Base-by-base conservation (phyloP, 2,888 invertebrate genomes). In the Dryomyza anilis region DNA sequence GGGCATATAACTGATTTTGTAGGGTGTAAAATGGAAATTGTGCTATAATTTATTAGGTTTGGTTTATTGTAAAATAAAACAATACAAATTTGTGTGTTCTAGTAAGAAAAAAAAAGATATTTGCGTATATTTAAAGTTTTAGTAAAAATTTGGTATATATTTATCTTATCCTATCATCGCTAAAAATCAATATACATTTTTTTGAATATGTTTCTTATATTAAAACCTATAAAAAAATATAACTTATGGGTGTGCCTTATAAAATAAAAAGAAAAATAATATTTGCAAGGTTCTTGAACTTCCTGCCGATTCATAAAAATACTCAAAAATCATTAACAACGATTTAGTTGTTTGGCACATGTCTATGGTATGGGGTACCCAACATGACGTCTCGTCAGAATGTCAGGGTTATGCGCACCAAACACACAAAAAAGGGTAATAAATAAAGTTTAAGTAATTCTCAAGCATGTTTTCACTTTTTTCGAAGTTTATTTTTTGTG, bases 371-470 rank as follows among this genome's bases (percentile, higher is more conserved):
- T 16, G 19, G 2, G 19, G n/a, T n/a, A n/a, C n/a, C n/a, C n/a
- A n/a, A n/a, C n/a, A n/a, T n/a, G n/a, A n/a, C 43, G 16, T 43
- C 23, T 3, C 25, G 48, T 25, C 50, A 14, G 25, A 5, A 27
- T 50, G 50, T 50, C 50, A 50, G 50, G 27, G 27, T 14, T 50
- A 25, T n/a, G n/a, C n/a, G n/a, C n/a, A n/a, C n/a, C n/a, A n/a
- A n/a, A n/a, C n/a, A n/a, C 12, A 14, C 21, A 19, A 48, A 2
- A 21, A 14, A 43, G 14, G 48, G 48, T 23, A 48, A 25, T 50
- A 23, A 50, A 25, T 50, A 12, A 23, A 25, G 23, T 50, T 25
- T 5, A 6, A 25, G 23, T 5, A 2, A 25, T 50, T 23, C 25
- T 25, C 23, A 21, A 19, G 19, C 23, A 23, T 48, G 12, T 48